These are phyloP conservation scores for Drosophila bocqueti DNA, from an alignment of 1,140 invertebrate species.

Conservation along the genomic window DNA sequence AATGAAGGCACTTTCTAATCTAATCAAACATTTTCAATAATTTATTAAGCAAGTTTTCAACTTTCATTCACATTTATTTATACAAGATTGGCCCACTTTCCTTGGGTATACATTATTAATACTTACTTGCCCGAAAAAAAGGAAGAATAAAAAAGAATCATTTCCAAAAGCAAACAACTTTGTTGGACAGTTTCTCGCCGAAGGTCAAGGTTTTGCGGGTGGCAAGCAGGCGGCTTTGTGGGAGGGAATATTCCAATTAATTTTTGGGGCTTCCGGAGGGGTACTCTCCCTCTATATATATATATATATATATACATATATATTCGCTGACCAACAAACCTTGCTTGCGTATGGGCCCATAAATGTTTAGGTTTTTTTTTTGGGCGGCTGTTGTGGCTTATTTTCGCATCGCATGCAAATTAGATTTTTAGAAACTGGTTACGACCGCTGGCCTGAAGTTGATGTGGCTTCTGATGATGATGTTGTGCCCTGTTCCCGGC, in stretches of 20 bases:
- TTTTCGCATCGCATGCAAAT: conserved; percentile 53
- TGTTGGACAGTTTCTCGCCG: conserved; percentile 31
- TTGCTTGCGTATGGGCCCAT: conserved; percentile 20
- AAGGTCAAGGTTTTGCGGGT: conserved; percentile 40
- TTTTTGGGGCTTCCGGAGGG: conserved; percentile 2
- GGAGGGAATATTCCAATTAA: conserved; percentile 27
- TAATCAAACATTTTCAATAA: conserved; percentile 35
- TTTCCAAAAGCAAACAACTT: conserved; percentile 35
- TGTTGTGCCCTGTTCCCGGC: conserved; percentile 8
- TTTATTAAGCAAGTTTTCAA: conserved; percentile 14
- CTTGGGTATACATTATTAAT: conserved; percentile 41
- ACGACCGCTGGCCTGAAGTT: conserved; percentile 4
- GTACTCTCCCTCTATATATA: neutral
- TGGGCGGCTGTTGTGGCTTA: conserved; percentile 8
- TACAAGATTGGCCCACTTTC: conserved; percentile 35
- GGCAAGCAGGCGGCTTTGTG: conserved; percentile 1
- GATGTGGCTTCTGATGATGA: conserved; percentile 12
- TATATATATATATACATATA: neutral
- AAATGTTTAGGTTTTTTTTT: conserved; percentile 46
- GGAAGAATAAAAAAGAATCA: neutral
- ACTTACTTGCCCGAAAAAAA: neutral
- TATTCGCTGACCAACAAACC: conserved; percentile 39
- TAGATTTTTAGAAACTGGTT: conserved; percentile 44
- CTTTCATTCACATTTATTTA: conserved; percentile 46
- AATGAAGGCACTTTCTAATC: conserved; percentile 22